Evolutionary conservation across 2,113 vertebrate genomes (phyloP), one percentile per base, ranked within the genome.

Genomic region (Corynorhinus townsendii): DNA sequence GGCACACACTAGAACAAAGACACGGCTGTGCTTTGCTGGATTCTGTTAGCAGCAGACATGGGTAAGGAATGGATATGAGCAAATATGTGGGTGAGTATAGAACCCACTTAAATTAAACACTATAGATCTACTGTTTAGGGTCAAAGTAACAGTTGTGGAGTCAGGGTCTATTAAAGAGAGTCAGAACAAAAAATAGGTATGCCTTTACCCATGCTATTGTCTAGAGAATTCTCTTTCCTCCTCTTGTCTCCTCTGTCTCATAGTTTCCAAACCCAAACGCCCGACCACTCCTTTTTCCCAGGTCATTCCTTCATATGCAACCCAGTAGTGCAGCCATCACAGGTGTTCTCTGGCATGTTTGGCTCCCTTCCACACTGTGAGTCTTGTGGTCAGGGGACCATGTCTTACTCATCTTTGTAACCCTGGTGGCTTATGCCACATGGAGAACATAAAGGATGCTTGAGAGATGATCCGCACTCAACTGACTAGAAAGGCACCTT

Each of bases 1-100:
- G 83, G 86, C 26, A 68, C 85, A 92, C 0, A 19, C 11, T 35
- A n/a, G 89, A 87, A 94, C 64, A 40, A 96, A 95, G 92, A 66
- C 11, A 30, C 7, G 9, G 22, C 73, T 80, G 3, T 12, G 22
- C 24, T 80, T 49, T 71, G 87, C 47, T 71, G 79, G 91, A 8
- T 54, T 72, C 38, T 94, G 83, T 88, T 38, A 95, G 82, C 14
- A 33, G 73, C 17, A 86, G 75, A 86, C 77, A 40, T 5, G 59
- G 26, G 87, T 86, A 52, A 94, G 89, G 77, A 91, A 88, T 20
- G 30, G 28, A 17, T 47, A 40, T 24, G 80, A 77, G 45, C 66
- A 91, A 86, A 76, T 91, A 86, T 72, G 77, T 81, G 73, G 83
- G 40, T 68, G 54, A 68, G 26, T 72, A 38, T 1, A 45, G 75